phyloP scores from a whole-genome alignment of 2,113 vertebrate species.

The Poeciliopsis prolifica region DNA sequence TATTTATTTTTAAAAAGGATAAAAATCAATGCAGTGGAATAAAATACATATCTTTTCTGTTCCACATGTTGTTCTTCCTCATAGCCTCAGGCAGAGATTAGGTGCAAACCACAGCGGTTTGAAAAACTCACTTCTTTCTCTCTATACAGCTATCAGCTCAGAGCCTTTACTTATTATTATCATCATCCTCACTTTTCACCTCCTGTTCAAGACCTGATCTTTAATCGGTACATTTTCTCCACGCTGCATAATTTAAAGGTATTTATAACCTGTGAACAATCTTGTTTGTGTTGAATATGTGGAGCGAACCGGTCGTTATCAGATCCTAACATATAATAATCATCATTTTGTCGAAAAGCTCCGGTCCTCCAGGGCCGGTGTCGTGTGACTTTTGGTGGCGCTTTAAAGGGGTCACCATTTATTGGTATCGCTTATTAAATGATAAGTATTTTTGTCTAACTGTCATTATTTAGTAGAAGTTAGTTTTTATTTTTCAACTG shows the following conservation, averaged over 20 bases:
- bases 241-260: not conserved
- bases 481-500: too few relatives aligned
- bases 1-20: not conserved
- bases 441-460: too few relatives aligned
- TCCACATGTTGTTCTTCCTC: slow-evolving; percentile 7
- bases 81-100: slow-evolving; percentile 7
- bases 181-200: not conserved
- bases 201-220: not conserved
- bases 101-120: slow-evolving; percentile 9
- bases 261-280: not conserved
- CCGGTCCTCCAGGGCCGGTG: too few relatives aligned
- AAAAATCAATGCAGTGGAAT: not conserved
- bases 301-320: not conserved
- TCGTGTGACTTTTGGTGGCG: not conserved
- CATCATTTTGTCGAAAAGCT: not conserved
- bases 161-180: not conserved
- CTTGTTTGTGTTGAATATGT: not conserved
- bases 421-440: too few relatives aligned
- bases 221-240: slow-evolving; percentile 2
- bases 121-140: slow-evolving; percentile 12
- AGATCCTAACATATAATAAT: too few relatives aligned
- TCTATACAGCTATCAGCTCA: slow-evolving; percentile 1
- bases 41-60: slow-evolving; percentile 1
- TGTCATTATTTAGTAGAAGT: too few relatives aligned
- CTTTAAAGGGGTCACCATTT: too few relatives aligned